Evolutionary conservation across 2,797 vertebrate genomes (phyloP), one percentile per base, ranked within the genome.

Genomic region (Sebastes nivosus): DNA sequence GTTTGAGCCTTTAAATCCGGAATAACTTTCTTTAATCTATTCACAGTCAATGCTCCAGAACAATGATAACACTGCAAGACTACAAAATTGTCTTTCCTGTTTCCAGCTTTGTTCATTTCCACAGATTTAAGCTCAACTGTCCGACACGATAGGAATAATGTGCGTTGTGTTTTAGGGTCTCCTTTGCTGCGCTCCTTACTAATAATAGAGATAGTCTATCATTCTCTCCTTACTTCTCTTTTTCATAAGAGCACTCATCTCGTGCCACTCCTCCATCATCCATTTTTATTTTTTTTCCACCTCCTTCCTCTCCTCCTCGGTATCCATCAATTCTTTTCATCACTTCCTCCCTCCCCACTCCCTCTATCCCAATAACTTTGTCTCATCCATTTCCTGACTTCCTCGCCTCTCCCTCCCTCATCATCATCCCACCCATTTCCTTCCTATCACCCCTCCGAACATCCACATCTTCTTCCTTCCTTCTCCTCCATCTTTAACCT

Each of bases 191-290:
- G 72, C 77, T 87, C 80, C 69, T 81, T 57, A 72, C 77, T 80
- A 83, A 88, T 90, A 90, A 87, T 58, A 67, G 24, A 85, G 66
- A 64, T 14, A 83, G 85, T 92, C 81, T 73, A 86, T 93, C 89
- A 86, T 90, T 89, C 85, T 87, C 85, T 86, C 77, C 75, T 90
- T 92, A 88, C 67, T 85, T 77, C 74, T 73, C 71, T 85, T 88
- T 87, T 88, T 93, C 79, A 92, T 87, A 88, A 94, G 70, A 86
- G 89, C 91, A 90, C 80, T 94, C 77, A 94, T 95, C 94, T 94
- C 80, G 87, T 94, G 94, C 93, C 91, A 88, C 94, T 92, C 91
- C 86, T 92, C 87, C 92, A 88, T 91, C 89, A 87, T 87, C 76
- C 77, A 38, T 81, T 89, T 89, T 86, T 88, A 82, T 84, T 91